phyloP scores from a whole-genome alignment of 2,113 vertebrate species.

The Neolamprologus sp. region DNA sequence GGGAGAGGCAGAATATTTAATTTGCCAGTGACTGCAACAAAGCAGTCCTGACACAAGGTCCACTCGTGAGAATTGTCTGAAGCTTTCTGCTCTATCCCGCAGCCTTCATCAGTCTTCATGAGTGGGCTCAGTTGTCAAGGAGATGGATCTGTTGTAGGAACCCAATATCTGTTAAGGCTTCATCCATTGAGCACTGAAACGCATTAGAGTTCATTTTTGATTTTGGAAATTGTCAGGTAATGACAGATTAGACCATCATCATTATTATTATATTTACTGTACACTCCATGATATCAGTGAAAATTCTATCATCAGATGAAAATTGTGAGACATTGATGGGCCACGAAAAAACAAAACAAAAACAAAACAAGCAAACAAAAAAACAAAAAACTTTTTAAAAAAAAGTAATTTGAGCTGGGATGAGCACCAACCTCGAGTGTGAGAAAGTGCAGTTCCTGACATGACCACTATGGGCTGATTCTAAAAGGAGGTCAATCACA shows the following conservation, averaged over 20 bases:
- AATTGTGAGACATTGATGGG: background rate
- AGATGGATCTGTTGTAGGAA: background rate
- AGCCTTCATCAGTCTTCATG: background rate
- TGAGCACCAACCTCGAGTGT: background rate
- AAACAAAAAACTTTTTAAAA: background rate
- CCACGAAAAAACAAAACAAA: background rate
- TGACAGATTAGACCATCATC: background rate
- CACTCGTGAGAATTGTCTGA: background rate
- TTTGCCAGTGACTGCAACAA: background rate
- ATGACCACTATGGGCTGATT: background rate
- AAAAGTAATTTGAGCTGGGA: background rate
- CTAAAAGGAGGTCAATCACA: background rate
- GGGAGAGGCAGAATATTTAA: background rate
- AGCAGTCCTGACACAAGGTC: background rate
- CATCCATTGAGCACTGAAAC: background rate
- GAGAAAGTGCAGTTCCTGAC: background rate
- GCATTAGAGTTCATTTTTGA: background rate
- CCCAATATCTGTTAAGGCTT: background rate
- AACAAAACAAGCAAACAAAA: background rate
- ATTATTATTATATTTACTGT: background rate
- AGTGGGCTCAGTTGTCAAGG: background rate
- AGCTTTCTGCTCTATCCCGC: background rate
- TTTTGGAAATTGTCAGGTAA: background rate
- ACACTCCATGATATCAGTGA: background rate
- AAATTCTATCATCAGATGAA: background rate